Base-by-base conservation (phyloP, 2,888 invertebrate species). In the Platypus cylindrus region DNA sequence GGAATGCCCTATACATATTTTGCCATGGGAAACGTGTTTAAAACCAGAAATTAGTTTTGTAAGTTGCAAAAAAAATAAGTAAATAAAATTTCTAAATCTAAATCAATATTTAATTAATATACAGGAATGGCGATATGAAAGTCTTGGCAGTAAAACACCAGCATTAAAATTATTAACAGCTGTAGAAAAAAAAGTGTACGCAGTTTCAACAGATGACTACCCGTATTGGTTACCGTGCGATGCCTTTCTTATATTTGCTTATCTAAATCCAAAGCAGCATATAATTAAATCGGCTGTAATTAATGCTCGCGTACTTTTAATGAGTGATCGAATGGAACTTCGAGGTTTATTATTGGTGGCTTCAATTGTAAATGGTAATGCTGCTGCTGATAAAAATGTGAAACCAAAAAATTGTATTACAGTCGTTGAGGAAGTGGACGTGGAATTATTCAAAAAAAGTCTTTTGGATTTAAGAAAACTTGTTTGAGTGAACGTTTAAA, bases 11-110 rank as follows among this genome's bases (percentile, higher is more conserved):
- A 63, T 80, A 2, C 67, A 63, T 31, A 55, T 83, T 15, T 53
- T 80, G 4, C 76, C 82, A 1, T 83, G 79, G 80, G 84, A 85
- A 55, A 62, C 75, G 17, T 48, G 48, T 29, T 24, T 45, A n/a
- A 16, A 30, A 17, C 34, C 44, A 8, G 18, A 34, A 16, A 50
- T 55, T 25, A 34, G 48, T 30, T 41, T 50, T 37, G 56, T 55
- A 59, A 51, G 66, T n/a, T n/a, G n/a, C n/a, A n/a, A 20, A 20
- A 20, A 20, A 20, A 20, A 20, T 20, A 5, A 7, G 9, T 20
- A 20, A 20, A 20, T 20, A 13, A 4, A 14, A 14, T 9, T 13
- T 31, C 12, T n/a, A n/a, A n/a, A n/a, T n/a, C n/a, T n/a, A n/a
- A n/a, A n/a, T n/a, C 13, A 30, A 25, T 20, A 30, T 16, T n/a